Conservation (phyloP, 2,113 vertebrate species). For the Tyrannus savana region DNA sequence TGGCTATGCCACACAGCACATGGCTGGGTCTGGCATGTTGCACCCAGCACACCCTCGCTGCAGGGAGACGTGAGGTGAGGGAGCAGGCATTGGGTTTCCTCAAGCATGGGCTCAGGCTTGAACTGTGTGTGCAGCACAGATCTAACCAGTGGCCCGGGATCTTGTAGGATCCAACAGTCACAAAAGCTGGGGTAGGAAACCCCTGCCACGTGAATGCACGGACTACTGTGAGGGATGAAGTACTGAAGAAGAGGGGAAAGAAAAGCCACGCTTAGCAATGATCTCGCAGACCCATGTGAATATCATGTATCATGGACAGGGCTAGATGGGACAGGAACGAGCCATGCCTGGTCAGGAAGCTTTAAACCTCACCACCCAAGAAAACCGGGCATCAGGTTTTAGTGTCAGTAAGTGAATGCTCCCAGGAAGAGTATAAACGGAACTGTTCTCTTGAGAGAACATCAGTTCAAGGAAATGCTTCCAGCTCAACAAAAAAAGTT, state of each 20-base stretch:
- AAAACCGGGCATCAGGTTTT: not conserved
- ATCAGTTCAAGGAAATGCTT: not conserved
- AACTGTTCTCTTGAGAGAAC: not conserved
- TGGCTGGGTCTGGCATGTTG: too few relatives aligned
- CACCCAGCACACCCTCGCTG: not conserved
- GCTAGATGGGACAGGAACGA: not conserved
- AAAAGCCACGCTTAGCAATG: not conserved
- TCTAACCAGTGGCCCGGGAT: rapidly evolving
- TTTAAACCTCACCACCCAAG: not conserved
- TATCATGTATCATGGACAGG: rapidly evolving
- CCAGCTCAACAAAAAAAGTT: not conserved
- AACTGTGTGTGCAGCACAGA: not conserved
- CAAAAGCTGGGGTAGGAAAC: not conserved
- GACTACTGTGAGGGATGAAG: not conserved
- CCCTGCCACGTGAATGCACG: rapidly evolving
- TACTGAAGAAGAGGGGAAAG: not conserved
- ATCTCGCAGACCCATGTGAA: not conserved
- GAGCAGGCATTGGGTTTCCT: rapidly evolving
- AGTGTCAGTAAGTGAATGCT: not conserved
- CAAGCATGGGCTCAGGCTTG: not conserved
- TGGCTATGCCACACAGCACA: not conserved
- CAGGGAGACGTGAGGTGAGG: not conserved
- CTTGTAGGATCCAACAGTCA: not conserved
- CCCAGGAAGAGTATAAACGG: not conserved
- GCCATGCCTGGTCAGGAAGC: not conserved